A percentile compares a stretch with the other conserved stretches of the same genome.
Evolutionary conservation across 2,888 invertebrate genomes (phyloP).

Genomic region (Acanthosepion esculentum): DNA sequence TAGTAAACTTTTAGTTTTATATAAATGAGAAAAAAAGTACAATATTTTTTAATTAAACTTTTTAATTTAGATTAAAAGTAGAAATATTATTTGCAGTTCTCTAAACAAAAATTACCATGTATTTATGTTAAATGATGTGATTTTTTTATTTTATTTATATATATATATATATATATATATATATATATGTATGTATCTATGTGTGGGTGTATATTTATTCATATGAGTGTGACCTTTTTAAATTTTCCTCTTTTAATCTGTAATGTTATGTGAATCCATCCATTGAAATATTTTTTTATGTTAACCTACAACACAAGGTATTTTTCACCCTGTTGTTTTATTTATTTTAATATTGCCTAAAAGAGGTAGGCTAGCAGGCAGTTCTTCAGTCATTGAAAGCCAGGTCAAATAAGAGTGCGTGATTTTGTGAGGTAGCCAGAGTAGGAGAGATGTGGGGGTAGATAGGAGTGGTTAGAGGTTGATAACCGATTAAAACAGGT

Average conservation of each 20-base stretch:
- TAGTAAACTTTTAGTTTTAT: no score
- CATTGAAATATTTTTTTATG: background rate
- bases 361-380: background rate
- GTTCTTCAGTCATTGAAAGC: conserved; percentile 24
- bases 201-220: conserved; percentile 38
- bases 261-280: background rate
- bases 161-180: no score
- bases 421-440: background rate
- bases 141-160: no score
- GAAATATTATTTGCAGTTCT: no score
- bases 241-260: background rate
- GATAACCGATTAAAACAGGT: conserved; percentile 17
- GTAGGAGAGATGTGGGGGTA: background rate
- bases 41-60: no score
- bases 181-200: background rate
- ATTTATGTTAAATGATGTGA: no score
- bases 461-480: background rate
- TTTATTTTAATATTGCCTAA: background rate
- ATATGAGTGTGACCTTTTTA: background rate
- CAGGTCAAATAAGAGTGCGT: background rate
- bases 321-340: background rate
- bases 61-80: no score
- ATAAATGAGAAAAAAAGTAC: no score
- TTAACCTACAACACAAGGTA: background rate
- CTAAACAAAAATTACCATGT: no score